phyloP scores from a whole-genome alignment of 2,888 invertebrate species.

The Sturmia bella region DNA sequence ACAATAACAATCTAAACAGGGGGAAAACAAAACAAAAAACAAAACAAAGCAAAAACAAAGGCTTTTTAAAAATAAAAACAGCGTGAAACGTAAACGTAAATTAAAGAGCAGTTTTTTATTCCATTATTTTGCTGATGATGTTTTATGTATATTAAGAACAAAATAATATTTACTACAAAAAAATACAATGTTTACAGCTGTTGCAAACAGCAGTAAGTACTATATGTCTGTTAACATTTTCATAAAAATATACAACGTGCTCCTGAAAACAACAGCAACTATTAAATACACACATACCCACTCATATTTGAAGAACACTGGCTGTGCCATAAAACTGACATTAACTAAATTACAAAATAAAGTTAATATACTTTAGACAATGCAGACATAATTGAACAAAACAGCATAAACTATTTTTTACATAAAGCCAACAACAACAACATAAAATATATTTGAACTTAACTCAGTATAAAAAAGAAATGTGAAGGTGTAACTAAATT shows the following conservation, averaged over 20 bases:
- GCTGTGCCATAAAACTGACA: slow-evolving; percentile 20
- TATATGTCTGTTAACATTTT: not conserved
- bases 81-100: slow-evolving; percentile 1
- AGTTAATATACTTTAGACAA: slow-evolving; percentile 70
- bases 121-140: not conserved
- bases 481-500: not conserved
- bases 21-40: not conserved
- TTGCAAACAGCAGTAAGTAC: slow-evolving; percentile 4
- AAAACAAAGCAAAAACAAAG: not conserved
- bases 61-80: slow-evolving; percentile 24
- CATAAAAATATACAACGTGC: not conserved
- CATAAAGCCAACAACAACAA: not conserved
- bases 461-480: not conserved
- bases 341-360: slow-evolving; percentile 66
- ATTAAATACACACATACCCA: not conserved
- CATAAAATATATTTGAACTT: not conserved
- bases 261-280: slow-evolving; percentile 8
- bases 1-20: slow-evolving; percentile 29
- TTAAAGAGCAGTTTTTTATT: not conserved
- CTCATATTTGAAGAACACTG: not conserved
- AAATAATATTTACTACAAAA: slow-evolving; percentile 13
- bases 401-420: not conserved
- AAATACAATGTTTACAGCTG: slow-evolving; percentile 15
- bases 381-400: slow-evolving; percentile 24
- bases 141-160: slow-evolving; percentile 21